Conservation (phyloP, 2,888 invertebrate genomes). For the Cephus pulcher region DNA sequence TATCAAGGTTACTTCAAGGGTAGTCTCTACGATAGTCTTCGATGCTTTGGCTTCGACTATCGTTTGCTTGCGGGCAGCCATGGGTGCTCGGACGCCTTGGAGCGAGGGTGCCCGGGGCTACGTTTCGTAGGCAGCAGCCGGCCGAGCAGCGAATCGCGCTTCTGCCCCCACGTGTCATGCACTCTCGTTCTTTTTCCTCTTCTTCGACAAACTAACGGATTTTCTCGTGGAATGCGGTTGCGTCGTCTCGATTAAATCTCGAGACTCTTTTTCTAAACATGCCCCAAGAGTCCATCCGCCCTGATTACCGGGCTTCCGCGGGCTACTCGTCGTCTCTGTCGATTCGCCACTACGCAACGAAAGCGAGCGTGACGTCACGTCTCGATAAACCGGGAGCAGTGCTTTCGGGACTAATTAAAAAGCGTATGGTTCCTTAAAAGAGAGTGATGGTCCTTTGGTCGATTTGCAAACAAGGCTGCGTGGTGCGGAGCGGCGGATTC, state of each 20-base stretch:
- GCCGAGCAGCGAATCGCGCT: neutral
- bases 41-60: neutral
- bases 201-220: neutral
- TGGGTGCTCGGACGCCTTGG: neutral
- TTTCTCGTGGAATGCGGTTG: neutral
- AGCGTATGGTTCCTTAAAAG: constrained; percentile 44
- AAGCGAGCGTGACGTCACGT: neutral
- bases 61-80: neutral
- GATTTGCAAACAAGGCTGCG: constrained; percentile 57
- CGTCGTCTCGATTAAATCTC: neutral
- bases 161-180: neutral
- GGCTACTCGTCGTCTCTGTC: neutral
- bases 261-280: neutral
- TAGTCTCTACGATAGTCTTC: constrained; percentile 34
- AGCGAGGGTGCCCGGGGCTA: neutral
- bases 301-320: neutral
- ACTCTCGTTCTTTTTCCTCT: neutral
- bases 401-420: constrained; percentile 50
- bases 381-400: neutral
- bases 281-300: neutral
- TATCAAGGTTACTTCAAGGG: constrained; percentile 59
- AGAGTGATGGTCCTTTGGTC: constrained; percentile 50
- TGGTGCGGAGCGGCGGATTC: constrained; percentile 29
- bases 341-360: neutral
- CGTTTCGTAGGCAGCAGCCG: neutral